Conservation (phyloP, 1,140 invertebrate species). For the Latrodectus geometricus region DNA sequence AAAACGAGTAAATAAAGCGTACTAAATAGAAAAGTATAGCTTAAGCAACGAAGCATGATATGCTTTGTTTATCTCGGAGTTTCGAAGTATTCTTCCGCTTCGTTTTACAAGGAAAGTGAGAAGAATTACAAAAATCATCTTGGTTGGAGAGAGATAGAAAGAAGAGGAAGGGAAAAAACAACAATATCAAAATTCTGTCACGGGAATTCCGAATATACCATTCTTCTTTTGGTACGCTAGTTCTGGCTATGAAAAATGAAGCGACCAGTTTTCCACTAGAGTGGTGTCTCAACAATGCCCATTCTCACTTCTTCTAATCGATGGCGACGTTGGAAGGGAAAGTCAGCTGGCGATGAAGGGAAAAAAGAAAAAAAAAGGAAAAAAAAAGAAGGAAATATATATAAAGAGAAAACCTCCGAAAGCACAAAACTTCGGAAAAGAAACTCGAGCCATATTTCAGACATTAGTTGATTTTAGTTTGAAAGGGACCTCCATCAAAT, state of each 20-base stretch:
- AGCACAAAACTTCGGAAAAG: neutral
- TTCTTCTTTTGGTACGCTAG: neutral
- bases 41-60: too few relatives aligned
- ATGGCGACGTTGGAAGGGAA: neutral
- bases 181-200: neutral
- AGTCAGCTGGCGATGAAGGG: neutral
- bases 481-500: neutral
- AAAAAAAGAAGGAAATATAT: neutral
- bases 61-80: too few relatives aligned
- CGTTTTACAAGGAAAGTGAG: too few relatives aligned
- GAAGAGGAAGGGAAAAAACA: neutral
- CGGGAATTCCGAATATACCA: neutral
- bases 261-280: neutral
- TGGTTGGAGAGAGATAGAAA: too few relatives aligned
- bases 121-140: too few relatives aligned
- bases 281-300: neutral
- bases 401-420: neutral
- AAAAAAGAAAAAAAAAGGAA: neutral
- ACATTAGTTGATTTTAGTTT: neutral
- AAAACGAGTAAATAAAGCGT: too few relatives aligned
- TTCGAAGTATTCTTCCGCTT: too few relatives aligned
- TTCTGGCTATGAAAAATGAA: neutral
- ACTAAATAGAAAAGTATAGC: too few relatives aligned
- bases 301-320: neutral
- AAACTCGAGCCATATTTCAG: neutral